A percentile compares a stretch with the other conserved stretches of the same genome.
Evolutionary conservation across 53 echinoderm and acorn worm species (phyloP).

Genomic region (Antedon mediterranea): DNA sequence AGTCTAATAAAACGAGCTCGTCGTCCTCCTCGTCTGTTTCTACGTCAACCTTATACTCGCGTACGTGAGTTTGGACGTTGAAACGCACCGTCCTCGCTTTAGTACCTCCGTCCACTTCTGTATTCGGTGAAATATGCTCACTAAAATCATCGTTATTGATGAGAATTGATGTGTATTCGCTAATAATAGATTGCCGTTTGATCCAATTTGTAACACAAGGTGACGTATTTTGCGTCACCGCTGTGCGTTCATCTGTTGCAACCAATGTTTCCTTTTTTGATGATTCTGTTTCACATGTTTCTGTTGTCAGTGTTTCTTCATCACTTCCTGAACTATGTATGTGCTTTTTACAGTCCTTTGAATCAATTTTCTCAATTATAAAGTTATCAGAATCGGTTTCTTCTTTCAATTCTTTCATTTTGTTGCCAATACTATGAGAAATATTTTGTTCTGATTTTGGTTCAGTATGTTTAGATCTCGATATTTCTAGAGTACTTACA

Average conservation of each 20-base stretch:
- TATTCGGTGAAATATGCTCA: neutral
- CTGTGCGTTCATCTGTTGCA: neutral
- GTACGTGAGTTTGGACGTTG: slow-evolving; percentile 10
- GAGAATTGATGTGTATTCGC: slow-evolving; percentile 13
- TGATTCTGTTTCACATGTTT: no score
- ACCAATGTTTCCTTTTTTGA: neutral
- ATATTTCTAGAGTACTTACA: no score
- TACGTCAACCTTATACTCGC: slow-evolving; percentile 10
- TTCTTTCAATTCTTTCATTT: neutral
- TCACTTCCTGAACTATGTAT: no score
- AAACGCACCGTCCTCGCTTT: slow-evolving; percentile 23
- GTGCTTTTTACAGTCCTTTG: neutral
- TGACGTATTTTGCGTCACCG: neutral
- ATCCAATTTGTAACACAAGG: neutral
- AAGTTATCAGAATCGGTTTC: neutral
- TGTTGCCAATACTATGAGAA: neutral
- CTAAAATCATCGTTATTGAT: slow-evolving; percentile 12
- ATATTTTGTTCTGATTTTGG: no score
- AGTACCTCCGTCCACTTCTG: slow-evolving; percentile 3
- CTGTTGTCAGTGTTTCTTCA: no score
- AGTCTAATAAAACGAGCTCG: no score
- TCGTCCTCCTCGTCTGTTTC: neutral
- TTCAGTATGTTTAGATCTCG: no score
- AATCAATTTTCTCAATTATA: neutral
- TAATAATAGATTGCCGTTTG: neutral